Base-by-base conservation (phyloP, 2,888 invertebrate genomes). In the Girardia tigrina region DNA sequence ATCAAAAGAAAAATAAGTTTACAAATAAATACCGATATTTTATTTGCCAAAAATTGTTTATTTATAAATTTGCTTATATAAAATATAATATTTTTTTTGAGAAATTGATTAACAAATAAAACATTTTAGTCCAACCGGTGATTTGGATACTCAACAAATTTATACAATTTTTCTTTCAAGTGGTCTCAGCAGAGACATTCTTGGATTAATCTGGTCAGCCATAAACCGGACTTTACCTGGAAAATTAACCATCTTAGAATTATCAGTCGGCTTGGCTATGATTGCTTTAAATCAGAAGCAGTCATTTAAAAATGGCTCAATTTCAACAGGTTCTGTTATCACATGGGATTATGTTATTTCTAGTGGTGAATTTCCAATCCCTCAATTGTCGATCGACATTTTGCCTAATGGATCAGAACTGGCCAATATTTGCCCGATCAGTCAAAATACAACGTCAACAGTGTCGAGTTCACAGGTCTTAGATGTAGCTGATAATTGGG, bases 101-200 rank as follows among this genome's bases (percentile, higher is more conserved):
- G n/a, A n/a, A n/a, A n/a, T n/a, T n/a, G n/a, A n/a, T n/a, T n/a
- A n/a, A n/a, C n/a, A n/a, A 36, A 36, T 36, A 12, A 36, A 36
- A 36, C 16, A 36, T 36, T 12, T 56, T n/a, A 56, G 56, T 2
- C 56, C 56, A n/a, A 56, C 8, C 23, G 56, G 56, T 56, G 56
- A 56, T 12, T 56, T 56, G n/a, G 56, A 56, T 56, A 56, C 56
- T 56, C 56, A 56, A 56, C n/a, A 56, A 56, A 56, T 56, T 23
- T 56, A 56, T 23, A 56, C 4, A 8, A 56, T 56, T 8, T 56
- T 56, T n/a, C 56, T 56, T 2, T 20, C 56, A 16, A 56, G 56
- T 56, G 56, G 56, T 23, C 56, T 56, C 4, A 56, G n/a, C n/a
- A 56, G 20, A 12, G 56, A 56, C 4, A 56, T n/a, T n/a, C 56